These are phyloP conservation scores for Ambastaia sidthimunki DNA, from an alignment of 2,797 vertebrate species.

Conservation along the genomic window DNA sequence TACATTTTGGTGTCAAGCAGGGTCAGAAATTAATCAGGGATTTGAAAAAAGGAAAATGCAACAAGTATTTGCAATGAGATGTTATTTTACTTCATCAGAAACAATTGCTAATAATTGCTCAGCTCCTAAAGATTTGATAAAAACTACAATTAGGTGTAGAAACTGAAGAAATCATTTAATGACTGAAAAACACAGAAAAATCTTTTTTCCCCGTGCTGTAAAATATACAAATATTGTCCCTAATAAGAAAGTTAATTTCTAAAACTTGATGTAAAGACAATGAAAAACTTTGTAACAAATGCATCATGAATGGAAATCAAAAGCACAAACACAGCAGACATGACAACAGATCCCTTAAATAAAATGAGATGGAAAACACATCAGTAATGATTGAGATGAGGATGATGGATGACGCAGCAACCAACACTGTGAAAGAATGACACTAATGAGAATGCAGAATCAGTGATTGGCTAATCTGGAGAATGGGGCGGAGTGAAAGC, in stretches of 20 bases:
- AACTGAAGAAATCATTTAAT: background rate
- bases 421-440: conserved; percentile 68
- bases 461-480: conserved; percentile 48
- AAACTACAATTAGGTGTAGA: background rate
- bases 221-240: background rate
- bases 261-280: background rate
- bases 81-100: background rate
- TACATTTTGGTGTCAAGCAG: too few species aligned
- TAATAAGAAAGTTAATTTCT: background rate
- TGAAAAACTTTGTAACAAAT: background rate
- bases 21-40: too few species aligned
- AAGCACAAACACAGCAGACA: conserved; percentile 44
- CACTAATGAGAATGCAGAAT: conserved; percentile 61
- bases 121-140: too few species aligned
- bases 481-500: conserved; percentile 51
- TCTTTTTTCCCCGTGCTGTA: too few species aligned
- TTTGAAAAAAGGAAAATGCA: too few species aligned
- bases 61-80: background rate
- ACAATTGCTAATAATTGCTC: background rate
- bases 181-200: too few species aligned
- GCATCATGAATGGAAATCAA: conserved; percentile 29
- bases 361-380: conserved; percentile 50
- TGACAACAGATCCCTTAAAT: conserved; percentile 28
- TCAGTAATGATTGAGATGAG: conserved; percentile 54
- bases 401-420: conserved; percentile 64